Evolutionary conservation across 2,113 vertebrate species (phyloP).

Genomic region (Cololabis saira): DNA sequence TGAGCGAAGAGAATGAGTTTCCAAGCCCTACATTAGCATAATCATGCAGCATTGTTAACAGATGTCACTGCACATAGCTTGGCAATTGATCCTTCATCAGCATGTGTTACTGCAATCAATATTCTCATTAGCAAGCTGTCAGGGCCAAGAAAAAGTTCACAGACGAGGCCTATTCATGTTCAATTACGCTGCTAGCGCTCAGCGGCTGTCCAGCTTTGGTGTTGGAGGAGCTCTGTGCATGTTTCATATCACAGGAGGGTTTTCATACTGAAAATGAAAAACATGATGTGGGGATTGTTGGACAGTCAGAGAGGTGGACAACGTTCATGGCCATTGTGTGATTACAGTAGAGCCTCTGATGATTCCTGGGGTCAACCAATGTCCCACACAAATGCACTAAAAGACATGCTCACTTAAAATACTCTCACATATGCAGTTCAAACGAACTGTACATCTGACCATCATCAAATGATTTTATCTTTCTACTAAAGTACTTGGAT

Average conservation of each 20-base stretch:
- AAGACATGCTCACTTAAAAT: too few relatives aligned
- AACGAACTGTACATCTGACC: too few relatives aligned
- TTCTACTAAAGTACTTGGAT: too few relatives aligned
- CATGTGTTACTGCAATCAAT: constrained; percentile 73
- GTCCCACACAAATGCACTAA: neutral
- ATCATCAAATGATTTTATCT: too few relatives aligned
- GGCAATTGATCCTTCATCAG: constrained; percentile 73
- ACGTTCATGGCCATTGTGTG: constrained; percentile 16
- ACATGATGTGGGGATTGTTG: constrained; percentile 44
- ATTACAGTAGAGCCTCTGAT: constrained; percentile 58
- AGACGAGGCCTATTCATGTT: constrained; percentile 62
- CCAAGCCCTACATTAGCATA: constrained; percentile 69
- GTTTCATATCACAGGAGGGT: constrained; percentile 36
- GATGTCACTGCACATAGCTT: constrained; percentile 67
- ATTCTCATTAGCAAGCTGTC: constrained; percentile 68
- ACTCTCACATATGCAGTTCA: too few relatives aligned
- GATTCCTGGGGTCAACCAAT: neutral
- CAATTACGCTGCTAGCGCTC: constrained; percentile 41
- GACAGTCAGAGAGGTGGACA: too few relatives aligned
- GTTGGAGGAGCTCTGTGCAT: constrained; percentile 31
- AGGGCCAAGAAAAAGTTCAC: constrained; percentile 49
- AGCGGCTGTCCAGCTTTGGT: constrained; percentile 46
- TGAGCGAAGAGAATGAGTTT: constrained; percentile 55
- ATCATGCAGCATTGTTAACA: constrained; percentile 78
- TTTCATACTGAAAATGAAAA: constrained; percentile 19